Conservation (phyloP, 1,140 invertebrate species). For the Drosophila willistoni region DNA sequence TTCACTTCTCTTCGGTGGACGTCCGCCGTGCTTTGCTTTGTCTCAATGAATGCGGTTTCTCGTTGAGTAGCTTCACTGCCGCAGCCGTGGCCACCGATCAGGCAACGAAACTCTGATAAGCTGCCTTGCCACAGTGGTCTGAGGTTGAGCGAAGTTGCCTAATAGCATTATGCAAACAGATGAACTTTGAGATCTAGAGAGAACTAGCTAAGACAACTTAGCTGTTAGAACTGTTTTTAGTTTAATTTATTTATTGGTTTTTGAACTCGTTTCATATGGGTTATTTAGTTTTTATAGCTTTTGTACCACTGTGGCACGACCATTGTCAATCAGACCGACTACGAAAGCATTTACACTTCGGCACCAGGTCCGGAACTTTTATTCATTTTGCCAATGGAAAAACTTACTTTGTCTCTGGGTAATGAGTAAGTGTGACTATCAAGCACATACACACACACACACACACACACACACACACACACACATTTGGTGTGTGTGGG, state of each 20-base stretch:
- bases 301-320: constrained; percentile 29
- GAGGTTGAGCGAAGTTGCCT: background rate
- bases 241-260: no score
- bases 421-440: constrained; percentile 6
- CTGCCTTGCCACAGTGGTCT: background rate
- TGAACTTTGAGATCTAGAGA: no score
- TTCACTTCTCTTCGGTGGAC: constrained; percentile 7
- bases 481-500: background rate
- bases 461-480: constrained; percentile 2
- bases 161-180: no score
- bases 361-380: constrained; percentile 6
- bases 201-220: no score
- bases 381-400: constrained; percentile 3
- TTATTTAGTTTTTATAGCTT: background rate
- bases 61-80: background rate
- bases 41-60: constrained; percentile 8
- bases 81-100: constrained; percentile 3
- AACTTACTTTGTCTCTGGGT: constrained; percentile 6
- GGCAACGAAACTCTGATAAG: background rate
- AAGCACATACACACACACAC: background rate
- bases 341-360: constrained; percentile 52
- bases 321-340: constrained; percentile 37
- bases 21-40: constrained; percentile 6
- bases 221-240: no score
- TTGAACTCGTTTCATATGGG: no score